phyloP scores from a whole-genome alignment of 2,113 vertebrate species.

The Bombycilla garrulus region DNA sequence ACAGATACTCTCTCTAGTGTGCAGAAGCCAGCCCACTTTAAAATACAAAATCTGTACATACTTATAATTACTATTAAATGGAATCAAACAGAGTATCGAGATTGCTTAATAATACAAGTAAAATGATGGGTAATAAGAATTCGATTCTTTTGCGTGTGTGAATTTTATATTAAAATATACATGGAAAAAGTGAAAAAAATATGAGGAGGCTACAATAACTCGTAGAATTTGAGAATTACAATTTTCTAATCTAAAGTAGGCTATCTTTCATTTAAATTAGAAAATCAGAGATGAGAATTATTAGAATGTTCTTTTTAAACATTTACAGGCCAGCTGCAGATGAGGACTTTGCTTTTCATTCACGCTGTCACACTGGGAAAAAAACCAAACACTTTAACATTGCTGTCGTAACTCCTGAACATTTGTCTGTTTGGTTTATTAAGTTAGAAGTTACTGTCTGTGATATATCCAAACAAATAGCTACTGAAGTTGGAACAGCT shows the following conservation, averaged over 20 bases:
- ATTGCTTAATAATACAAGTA: background rate
- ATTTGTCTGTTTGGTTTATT: conserved; percentile 42
- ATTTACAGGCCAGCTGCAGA: background rate
- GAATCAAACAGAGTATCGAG: background rate
- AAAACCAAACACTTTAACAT: background rate
- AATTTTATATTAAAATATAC: background rate
- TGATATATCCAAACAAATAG: conserved; percentile 33
- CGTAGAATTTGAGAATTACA: background rate
- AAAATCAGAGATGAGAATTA: background rate
- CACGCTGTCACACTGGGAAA: background rate
- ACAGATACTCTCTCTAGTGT: too few relatives aligned
- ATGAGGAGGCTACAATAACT: background rate
- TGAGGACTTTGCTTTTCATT: background rate
- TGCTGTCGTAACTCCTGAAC: background rate
- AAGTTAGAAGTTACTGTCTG: conserved; percentile 41
- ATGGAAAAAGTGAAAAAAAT: background rate
- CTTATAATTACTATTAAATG: background rate
- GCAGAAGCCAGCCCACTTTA: background rate
- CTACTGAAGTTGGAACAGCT: conserved; percentile 15
- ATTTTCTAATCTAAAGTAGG: background rate
- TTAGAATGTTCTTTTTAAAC: background rate
- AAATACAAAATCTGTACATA: background rate
- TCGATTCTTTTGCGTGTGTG: background rate
- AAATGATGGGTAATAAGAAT: background rate
- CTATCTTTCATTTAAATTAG: background rate